Evolutionary conservation across 2,888 invertebrate species (phyloP), one percentile per base, ranked within the genome.

Genomic region (Rhyacophila evoluta): DNA sequence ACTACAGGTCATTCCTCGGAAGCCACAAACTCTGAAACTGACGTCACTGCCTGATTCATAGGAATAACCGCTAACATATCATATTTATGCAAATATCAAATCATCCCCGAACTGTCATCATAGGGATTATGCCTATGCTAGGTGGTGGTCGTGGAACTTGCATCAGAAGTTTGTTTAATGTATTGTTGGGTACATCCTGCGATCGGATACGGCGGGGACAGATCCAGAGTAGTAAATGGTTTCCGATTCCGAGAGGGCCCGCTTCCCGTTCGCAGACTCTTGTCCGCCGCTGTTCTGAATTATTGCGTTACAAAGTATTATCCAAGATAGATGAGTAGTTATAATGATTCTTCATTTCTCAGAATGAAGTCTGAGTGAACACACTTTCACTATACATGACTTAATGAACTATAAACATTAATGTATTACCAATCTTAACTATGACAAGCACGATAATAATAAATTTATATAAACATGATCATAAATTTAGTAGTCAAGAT

Each of bases 101-200:
- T 55, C 8, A 55, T 19, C 8, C 55, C 55, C 55, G 19, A 55
- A 55, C 15, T 19, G 8, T 55, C 15, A 55, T 55, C 15, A 55
- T 15, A 15, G 55, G 19, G 55, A 55, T 19, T 19, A 55, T 2
- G 25, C 6, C 55, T 19, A 55, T 2, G 25, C 6, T 6, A 33
- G 8, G 25, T 8, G 25, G 55, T 10, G 15, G 55, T 10, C 1
- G 55, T 25, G 19, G 19, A 55, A 55, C 55, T 55, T 19, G 19
- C 19, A 55, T 55, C 19, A 55, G 55, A 55, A 55, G 55, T 55
- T 55, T 55, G 55, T 19, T 19, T 55, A 19, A 55, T 55, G 55
- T 55, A 55, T 55, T 55, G 55, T 55, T 55, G 55, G 55, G 55
- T 55, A 55, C 55, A 55, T 55, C 55, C 55, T 55, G 55, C 55